A percentile compares a stretch with the other conserved stretches of the same genome.
phyloP scores from a whole-genome alignment of 1,140 invertebrate species.

The Bombus confusus region DNA sequence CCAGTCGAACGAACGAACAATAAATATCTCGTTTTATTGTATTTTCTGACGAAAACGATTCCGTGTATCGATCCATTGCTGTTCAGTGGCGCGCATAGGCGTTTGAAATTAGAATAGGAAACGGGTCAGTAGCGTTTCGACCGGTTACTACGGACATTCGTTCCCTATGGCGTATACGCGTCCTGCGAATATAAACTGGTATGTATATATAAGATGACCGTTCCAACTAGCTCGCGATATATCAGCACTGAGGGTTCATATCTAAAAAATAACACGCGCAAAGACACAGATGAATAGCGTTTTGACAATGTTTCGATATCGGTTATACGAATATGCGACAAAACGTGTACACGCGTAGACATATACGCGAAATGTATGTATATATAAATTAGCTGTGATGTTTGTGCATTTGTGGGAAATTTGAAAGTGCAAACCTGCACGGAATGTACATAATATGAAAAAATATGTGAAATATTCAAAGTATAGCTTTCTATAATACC shows the following conservation, averaged over 20 bases:
- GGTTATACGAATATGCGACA: not conserved
- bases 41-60: not conserved
- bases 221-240: not conserved
- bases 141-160: not conserved
- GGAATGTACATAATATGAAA: not conserved
- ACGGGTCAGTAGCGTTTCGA: not conserved
- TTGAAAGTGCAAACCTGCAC: too few relatives aligned
- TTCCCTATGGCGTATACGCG: not conserved
- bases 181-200: not conserved
- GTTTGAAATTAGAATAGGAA: conserved; percentile 3
- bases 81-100: too few relatives aligned
- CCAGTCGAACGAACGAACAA: conserved; percentile 1
- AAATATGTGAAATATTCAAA: too few relatives aligned
- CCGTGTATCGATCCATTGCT: not conserved
- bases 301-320: not conserved
- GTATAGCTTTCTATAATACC: not conserved
- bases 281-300: not conserved
- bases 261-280: too few relatives aligned
- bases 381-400: too few relatives aligned
- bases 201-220: not conserved
- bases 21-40: conserved; percentile 35
- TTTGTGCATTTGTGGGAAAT: too few relatives aligned
- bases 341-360: too few relatives aligned
- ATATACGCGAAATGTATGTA: too few relatives aligned
- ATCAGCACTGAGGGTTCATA: not conserved